Evolutionary conservation across 2,113 vertebrate species (phyloP).

Genomic region (Corapipo altera): DNA sequence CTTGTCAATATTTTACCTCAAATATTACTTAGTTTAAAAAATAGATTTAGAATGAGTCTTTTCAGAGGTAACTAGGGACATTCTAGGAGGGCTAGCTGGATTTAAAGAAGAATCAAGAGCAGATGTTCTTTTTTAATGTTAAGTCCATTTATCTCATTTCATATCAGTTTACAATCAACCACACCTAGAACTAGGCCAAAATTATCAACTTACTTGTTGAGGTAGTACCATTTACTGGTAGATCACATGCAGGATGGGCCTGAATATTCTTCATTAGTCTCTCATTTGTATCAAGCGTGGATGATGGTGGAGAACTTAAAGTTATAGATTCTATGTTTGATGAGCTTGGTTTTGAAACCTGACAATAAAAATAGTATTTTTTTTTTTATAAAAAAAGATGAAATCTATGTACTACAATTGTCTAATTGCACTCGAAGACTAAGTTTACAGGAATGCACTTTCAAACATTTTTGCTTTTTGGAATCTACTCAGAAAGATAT

Average conservation of each 20-base stretch:
- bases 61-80: background rate
- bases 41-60: background rate
- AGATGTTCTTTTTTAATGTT: background rate
- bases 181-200: background rate
- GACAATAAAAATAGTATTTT: background rate
- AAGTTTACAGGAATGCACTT: background rate
- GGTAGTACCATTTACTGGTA: slow-evolving; percentile 71
- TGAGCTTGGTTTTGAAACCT: slow-evolving; percentile 70
- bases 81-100: background rate
- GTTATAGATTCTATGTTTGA: slow-evolving; percentile 59
- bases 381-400: background rate
- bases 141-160: background rate
- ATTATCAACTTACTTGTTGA: slow-evolving; percentile 64
- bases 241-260: slow-evolving; percentile 73
- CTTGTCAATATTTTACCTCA: background rate
- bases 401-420: background rate
- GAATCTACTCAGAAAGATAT: background rate
- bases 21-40: background rate
- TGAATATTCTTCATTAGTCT: slow-evolving; percentile 74
- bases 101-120: background rate
- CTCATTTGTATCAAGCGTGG: slow-evolving; percentile 75
- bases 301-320: slow-evolving; percentile 46
- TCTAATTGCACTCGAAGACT: background rate
- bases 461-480: background rate
- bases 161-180: background rate